A percentile compares a stretch with the other conserved stretches of the same genome.
Evolutionary conservation across 37 sponge, comb jelly and placozoan genomes (phyloP).

Genomic region (Axinella damicornis): DNA sequence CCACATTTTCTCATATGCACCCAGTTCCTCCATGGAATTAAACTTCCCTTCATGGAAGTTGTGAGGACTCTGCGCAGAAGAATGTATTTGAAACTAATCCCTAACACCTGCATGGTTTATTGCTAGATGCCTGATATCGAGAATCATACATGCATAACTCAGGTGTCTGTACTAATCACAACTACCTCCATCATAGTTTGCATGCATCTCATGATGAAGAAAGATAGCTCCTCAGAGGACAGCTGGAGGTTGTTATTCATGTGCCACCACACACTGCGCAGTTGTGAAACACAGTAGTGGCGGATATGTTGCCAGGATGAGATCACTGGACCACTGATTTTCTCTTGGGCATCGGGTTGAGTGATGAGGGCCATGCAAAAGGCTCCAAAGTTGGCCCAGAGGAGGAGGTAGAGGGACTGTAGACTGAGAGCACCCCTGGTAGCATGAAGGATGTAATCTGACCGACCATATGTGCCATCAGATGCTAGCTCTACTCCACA

Average conservation of each 20-base stretch:
- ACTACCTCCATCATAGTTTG: slow-evolving; percentile 38
- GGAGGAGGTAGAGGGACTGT: slow-evolving; percentile 80
- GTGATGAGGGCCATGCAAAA: slow-evolving; percentile 73
- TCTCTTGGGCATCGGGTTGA: slow-evolving; percentile 46
- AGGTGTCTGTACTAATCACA: too few species aligned
- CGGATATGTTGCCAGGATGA: slow-evolving; percentile 79
- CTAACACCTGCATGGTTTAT: too few species aligned
- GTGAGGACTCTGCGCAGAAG: neutral
- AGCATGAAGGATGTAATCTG: slow-evolving; percentile 70
- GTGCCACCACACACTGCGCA: slow-evolving; percentile 73
- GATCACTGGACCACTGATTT: slow-evolving; percentile 64
- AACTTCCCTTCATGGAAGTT: slow-evolving; percentile 9
- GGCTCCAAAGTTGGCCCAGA: slow-evolving; percentile 81
- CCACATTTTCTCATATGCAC: slow-evolving; percentile 65
- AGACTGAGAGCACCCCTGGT: slow-evolving; percentile 61
- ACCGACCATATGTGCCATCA: slow-evolving; percentile 71
- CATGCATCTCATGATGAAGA: slow-evolving; percentile 51
- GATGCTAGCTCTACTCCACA: slow-evolving; percentile 65
- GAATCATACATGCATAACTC: too few species aligned
- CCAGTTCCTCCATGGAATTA: slow-evolving; percentile 24
- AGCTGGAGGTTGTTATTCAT: slow-evolving; percentile 64
- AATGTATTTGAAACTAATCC: too few species aligned
- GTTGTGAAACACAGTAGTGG: slow-evolving; percentile 83
- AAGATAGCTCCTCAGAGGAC: slow-evolving; percentile 75
- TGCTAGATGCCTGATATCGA: too few species aligned